phyloP scores from a whole-genome alignment of 2,113 vertebrate genomes.

The Stegastes partitus region DNA sequence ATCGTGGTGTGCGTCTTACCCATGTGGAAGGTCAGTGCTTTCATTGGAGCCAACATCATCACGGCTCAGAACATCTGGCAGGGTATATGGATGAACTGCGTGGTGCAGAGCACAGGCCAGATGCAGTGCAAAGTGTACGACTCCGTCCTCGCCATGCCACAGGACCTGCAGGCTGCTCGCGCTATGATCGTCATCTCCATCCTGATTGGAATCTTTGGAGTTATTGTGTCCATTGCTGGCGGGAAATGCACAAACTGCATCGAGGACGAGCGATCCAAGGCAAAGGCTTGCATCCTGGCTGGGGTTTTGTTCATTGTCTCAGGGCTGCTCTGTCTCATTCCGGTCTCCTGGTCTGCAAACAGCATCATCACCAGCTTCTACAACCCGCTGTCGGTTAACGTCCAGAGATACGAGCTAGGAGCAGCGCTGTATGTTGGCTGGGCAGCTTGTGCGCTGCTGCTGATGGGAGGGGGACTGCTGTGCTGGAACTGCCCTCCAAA shows the following conservation, averaged over 20 bases:
- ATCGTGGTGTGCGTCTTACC: constrained; percentile 82
- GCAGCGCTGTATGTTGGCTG: constrained; percentile 93
- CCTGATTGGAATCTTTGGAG: constrained; percentile 84
- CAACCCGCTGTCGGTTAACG: constrained; percentile 66
- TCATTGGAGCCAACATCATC: constrained; percentile 84
- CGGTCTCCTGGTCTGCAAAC: constrained; percentile 91
- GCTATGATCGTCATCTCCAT: constrained; percentile 92
- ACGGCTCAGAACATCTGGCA: constrained; percentile 85
- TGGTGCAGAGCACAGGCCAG: constrained; percentile 87
- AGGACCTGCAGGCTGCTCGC: constrained; percentile 92
- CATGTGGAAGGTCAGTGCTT: constrained; percentile 84
- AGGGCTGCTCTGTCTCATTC: constrained; percentile 80
- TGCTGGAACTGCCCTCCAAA: constrained; percentile 92
- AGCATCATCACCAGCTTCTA: constrained; percentile 92
- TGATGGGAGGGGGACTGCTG: constrained; percentile 89
- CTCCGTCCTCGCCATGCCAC: constrained; percentile 81
- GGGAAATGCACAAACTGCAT: constrained; percentile 96
- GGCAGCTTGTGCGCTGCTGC: constrained; percentile 85
- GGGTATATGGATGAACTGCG: constrained; percentile 91
- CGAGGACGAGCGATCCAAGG: constrained; percentile 87
- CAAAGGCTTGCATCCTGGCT: constrained; percentile 77
- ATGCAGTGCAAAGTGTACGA: constrained; percentile 87
- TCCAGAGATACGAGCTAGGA: constrained; percentile 85
- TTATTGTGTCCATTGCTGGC: constrained; percentile 88
- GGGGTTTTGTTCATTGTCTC: constrained; percentile 79